These are phyloP conservation scores for Fragum whitleyi DNA, from an alignment of 2,888 invertebrate genomes.

Conservation along the genomic window DNA sequence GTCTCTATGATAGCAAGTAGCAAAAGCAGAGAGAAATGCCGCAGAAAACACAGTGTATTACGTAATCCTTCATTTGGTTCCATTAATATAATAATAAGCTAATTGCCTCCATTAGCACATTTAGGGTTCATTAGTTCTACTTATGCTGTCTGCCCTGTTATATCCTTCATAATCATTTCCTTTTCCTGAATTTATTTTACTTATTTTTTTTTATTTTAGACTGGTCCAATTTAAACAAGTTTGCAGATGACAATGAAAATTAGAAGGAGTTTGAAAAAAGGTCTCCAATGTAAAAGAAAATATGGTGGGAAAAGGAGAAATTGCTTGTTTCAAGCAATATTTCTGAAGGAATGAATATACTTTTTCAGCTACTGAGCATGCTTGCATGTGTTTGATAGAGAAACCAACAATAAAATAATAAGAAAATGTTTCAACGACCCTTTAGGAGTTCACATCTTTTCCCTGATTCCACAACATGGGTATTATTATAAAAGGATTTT, in stretches of 20 bases:
- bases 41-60: background rate
- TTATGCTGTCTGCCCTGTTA: background rate
- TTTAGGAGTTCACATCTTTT: no score
- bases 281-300: background rate
- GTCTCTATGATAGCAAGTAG: no score
- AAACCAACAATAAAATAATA: no score
- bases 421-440: no score
- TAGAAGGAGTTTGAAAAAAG: background rate
- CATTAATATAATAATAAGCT: background rate
- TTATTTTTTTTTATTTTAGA: background rate
- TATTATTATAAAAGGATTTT: no score
- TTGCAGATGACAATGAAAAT: background rate
- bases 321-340: no score
- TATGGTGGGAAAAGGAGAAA: background rate
- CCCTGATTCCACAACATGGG: no score
- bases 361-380: no score
- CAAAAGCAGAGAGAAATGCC: no score
- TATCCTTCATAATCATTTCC: background rate
- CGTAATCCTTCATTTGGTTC: slow-evolving; percentile 4
- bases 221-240: background rate
- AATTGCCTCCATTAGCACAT: background rate
- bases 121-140: background rate
- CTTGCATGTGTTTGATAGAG: no score
- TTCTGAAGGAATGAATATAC: no score
- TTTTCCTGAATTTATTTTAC: no score